phyloP scores from a whole-genome alignment of 2,888 invertebrate species.

The Pollenia angustigena region DNA sequence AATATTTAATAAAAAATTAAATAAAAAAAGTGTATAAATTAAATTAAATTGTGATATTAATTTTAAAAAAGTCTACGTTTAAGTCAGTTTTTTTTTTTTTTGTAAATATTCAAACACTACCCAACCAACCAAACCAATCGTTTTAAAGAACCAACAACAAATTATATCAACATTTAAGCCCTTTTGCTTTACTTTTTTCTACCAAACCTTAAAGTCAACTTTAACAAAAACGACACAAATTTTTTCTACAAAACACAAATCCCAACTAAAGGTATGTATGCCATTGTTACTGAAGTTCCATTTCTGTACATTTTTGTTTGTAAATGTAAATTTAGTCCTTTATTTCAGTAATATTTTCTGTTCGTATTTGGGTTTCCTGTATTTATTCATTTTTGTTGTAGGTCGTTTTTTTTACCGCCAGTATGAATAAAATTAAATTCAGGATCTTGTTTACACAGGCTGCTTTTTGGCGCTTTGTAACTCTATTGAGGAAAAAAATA shows the following conservation, averaged over 20 bases:
- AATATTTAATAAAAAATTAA: slow-evolving; percentile 46
- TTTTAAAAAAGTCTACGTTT: slow-evolving; percentile 66
- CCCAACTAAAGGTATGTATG: slow-evolving; percentile 71
- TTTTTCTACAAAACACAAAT: slow-evolving; percentile 62
- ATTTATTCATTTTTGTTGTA: slow-evolving; percentile 45
- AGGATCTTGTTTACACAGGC: slow-evolving; percentile 57
- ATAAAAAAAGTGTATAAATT: slow-evolving; percentile 38
- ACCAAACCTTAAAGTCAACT: slow-evolving; percentile 51
- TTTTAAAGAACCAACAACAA: slow-evolving; percentile 26
- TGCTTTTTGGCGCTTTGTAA: slow-evolving; percentile 35
- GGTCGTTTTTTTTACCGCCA: neutral
- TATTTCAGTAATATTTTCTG: slow-evolving; percentile 46
- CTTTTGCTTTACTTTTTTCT: slow-evolving; percentile 65
- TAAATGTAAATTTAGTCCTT: slow-evolving; percentile 55
- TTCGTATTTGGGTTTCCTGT: slow-evolving; percentile 35
- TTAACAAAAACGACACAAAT: slow-evolving; percentile 9
- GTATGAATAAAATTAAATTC: slow-evolving; percentile 40
- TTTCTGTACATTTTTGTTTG: neutral
- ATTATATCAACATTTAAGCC: slow-evolving; percentile 45
- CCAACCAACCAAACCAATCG: slow-evolving; percentile 13
- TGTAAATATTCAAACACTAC: slow-evolving; percentile 52
- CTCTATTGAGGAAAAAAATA: slow-evolving; percentile 6
- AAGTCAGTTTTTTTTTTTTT: slow-evolving; percentile 46
- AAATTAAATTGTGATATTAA: slow-evolving; percentile 71
- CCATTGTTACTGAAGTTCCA: neutral